Base-by-base conservation (phyloP, 2,797 vertebrate genomes). In the Melanotaenia pygmaea region DNA sequence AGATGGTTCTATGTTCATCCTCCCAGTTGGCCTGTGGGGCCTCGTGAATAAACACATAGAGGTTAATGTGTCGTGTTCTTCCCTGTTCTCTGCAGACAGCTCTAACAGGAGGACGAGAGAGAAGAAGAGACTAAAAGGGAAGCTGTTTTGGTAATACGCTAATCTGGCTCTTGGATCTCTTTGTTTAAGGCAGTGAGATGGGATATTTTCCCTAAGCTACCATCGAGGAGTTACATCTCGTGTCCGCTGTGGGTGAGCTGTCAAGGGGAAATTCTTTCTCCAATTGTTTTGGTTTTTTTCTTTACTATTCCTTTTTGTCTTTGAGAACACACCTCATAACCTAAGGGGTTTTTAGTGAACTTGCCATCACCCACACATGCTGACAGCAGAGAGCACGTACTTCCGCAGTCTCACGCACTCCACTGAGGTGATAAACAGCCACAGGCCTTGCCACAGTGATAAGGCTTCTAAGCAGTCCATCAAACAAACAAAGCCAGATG, bases 21-120 rank as follows among this genome's bases (percentile, higher is more conserved):
- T 87, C 88, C 85, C 88, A 78, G 84, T 86, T 83, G 88, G 91
- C 89, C 90, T 85, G 70, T 84, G 83, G 83, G 87, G 89, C 85
- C 86, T 82, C 64, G 89, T 86, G 91, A 90, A 90, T 90, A 90
- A 92, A 91, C 87, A 90, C 87, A 84, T 77, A 84, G 91, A 92
- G 91, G 90, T 89, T 90, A 91, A 86, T 82, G 89, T 89, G 86
- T 89, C 87, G 81, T 90, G 86, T 90, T 81, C 83, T 81, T 76
- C 67, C 38, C 70, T 16, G 59, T 68, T 82, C 76, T 86, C 82
- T 62, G 76, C 83, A 89, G 90, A 91, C 90, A 90, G 88, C 82
- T 89, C 86, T 88, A 89, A 91, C 90, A 91, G 86, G 84, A 84
- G 74, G 66, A 76, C 53, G 71, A 82, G 76, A 83, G 64, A 71